Percentiles rank a stretch among this genome's conserved stretches.
These are phyloP conservation scores for Mylabris sibirica DNA, from an alignment of 2,888 invertebrate genomes.

Conservation along the genomic window DNA sequence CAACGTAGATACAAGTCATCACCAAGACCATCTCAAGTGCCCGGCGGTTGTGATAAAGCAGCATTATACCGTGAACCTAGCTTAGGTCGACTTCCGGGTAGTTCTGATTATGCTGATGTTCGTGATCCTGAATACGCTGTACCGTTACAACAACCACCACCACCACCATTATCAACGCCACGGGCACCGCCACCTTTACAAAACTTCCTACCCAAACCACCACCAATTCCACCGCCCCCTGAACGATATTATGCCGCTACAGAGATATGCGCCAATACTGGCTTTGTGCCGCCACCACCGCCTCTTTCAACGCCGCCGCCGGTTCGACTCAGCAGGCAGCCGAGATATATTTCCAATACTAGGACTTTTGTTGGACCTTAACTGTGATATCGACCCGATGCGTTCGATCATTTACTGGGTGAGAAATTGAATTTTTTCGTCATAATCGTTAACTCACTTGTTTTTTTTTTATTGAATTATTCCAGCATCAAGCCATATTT, in stretches of 20 bases:
- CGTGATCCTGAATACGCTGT: constrained; percentile 72
- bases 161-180: constrained; percentile 60
- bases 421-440: constrained; percentile 13
- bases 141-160: constrained; percentile 66
- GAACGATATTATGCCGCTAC: constrained; percentile 77
- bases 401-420: constrained; percentile 15
- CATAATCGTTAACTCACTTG: background rate
- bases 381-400: constrained; percentile 53
- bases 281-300: constrained; percentile 59
- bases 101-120: constrained; percentile 61
- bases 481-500: constrained; percentile 46
- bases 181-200: constrained; percentile 64
- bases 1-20: constrained; percentile 57
- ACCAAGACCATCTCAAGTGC: constrained; percentile 51
- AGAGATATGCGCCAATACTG: constrained; percentile 69
- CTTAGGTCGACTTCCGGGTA: constrained; percentile 49
- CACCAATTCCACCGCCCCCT: constrained; percentile 72
- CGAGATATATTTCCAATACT: constrained; percentile 54
- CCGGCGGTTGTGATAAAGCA: constrained; percentile 57
- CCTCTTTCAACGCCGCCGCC: constrained; percentile 60
- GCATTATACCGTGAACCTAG: constrained; percentile 59
- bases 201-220: constrained; percentile 69
- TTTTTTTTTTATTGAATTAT: constrained; percentile 32
- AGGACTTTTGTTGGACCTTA: constrained; percentile 59
- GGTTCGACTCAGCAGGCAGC: constrained; percentile 60